Evolutionary conservation across 2,888 invertebrate species (phyloP), one percentile per base, ranked within the genome.

Genomic region (Apamea crenata): DNA sequence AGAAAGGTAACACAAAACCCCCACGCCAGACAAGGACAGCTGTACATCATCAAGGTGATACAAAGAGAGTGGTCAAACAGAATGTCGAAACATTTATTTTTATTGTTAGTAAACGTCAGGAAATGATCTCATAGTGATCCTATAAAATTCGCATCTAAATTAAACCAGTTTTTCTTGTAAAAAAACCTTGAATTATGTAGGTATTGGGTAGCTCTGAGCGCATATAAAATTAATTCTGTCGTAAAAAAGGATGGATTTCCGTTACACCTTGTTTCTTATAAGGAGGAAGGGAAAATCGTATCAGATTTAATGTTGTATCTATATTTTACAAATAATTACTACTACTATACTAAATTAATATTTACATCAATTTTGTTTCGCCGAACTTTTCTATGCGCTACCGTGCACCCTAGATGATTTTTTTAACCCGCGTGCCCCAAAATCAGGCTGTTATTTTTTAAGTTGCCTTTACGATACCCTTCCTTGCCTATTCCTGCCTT

Each of bases 101-200:
- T 89, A 90, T 93, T 93, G 93, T 94, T 93, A 86, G 90, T 90
- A 87, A 92, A 91, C 86, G 91, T 90, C 90, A 95, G 95, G 95
- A 96, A 96, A 92, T 95, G 95, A 95, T 95, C 93, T 96, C 94
- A 95, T 91, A 89, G 81, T 80, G 86, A 92, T 89, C 87, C 80
- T 86, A 84, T 87, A 90, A 90, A 88, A 89, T 63, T 91, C 88
- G 87, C 88, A 90, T 90, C 89, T 89, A 91, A 90, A 88, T 88
- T 87, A 86, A 88, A 86, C 76, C 74, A 87, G 84, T 83, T 85
- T 90, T 83, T 86, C 47, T 77, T 32, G 44, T 66, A 82, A 86
- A 88, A 90, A 88, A 77, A 82, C 94, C 93, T 94, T 94, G 92
- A 90, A 82, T 68, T 47, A 59, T 44, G 59, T 47, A 59, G 36